phyloP scores from a whole-genome alignment of 2,888 invertebrate genomes.

The Drosophila maculinotata region DNA sequence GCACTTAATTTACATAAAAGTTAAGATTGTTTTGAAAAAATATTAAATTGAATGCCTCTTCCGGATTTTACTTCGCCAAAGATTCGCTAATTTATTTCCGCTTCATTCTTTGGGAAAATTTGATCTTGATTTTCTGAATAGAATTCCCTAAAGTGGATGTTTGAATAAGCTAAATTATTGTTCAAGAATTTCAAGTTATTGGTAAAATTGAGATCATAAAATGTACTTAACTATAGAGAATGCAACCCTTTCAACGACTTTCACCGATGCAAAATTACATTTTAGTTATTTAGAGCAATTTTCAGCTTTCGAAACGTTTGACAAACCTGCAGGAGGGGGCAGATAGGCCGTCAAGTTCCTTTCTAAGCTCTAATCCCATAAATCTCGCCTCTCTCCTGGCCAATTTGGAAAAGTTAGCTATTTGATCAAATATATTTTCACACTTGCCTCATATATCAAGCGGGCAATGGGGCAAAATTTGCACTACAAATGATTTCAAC shows the following conservation, averaged over 20 bases:
- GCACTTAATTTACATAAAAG: neutral
- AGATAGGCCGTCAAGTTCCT: constrained; percentile 46
- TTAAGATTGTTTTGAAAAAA: neutral
- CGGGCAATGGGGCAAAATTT: constrained; percentile 74
- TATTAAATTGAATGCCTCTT: neutral
- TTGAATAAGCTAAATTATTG: neutral
- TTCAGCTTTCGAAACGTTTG: constrained; percentile 10
- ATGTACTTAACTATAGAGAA: neutral
- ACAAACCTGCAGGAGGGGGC: constrained; percentile 21
- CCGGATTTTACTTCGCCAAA: neutral
- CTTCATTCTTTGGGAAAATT: too few relatives aligned
- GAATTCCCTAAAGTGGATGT: too few relatives aligned
- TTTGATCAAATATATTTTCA: constrained; percentile 81
- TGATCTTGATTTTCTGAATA: too few relatives aligned
- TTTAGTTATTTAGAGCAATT: constrained; percentile 6
- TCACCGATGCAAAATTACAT: constrained; percentile 24
- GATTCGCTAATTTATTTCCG: neutral
- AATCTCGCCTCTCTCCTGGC: constrained; percentile 59
- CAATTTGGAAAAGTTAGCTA: constrained; percentile 59
- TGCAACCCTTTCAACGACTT: constrained; percentile 23
- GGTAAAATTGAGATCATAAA: too few relatives aligned
- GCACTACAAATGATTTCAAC: constrained; percentile 84
- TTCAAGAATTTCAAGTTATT: neutral
- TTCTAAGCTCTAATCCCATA: constrained; percentile 63
- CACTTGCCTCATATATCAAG: constrained; percentile 81